Evolutionary conservation across 2,888 invertebrate genomes (phyloP).

Genomic region (Brachypterus glaber): DNA sequence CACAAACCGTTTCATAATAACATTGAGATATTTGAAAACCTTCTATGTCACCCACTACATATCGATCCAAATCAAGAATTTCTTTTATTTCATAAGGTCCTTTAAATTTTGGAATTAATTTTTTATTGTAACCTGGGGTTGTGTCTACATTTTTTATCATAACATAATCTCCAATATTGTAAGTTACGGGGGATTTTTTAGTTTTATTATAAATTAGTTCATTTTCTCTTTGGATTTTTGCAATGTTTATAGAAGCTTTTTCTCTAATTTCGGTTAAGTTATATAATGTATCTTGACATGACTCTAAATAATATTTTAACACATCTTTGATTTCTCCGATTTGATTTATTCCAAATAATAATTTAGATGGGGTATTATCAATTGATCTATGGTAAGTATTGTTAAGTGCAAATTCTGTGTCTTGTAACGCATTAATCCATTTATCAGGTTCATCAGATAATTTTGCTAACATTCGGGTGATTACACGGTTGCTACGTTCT

Average conservation of each 20-base stretch:
- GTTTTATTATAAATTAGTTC: slow-evolving; percentile 1
- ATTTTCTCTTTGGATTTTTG: no score
- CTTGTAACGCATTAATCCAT: slow-evolving; percentile 17
- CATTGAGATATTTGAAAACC: slow-evolving; percentile 17
- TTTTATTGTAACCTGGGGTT: slow-evolving; percentile 19
- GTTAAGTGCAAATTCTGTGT: slow-evolving; percentile 14
- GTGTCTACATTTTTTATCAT: slow-evolving; percentile 18
- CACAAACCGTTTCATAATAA: slow-evolving; percentile 14
- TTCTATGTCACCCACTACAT: slow-evolving; percentile 18
- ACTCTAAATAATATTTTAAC: slow-evolving; percentile 5
- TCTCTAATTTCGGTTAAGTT: no score
- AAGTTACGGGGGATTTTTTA: slow-evolving; percentile 13
- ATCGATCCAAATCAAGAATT: slow-evolving; percentile 22
- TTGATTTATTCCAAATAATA: no score
- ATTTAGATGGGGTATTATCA: no score
- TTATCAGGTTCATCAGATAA: slow-evolving; percentile 14
- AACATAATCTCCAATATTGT: slow-evolving; percentile 19
- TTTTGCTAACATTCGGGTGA: slow-evolving; percentile 12
- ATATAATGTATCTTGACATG: no score
- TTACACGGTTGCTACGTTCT: slow-evolving; percentile 3
- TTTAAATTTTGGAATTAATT: slow-evolving; percentile 20
- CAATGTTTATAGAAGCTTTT: no score
- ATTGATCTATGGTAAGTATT: no score
- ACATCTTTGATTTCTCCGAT: slow-evolving; percentile 10
- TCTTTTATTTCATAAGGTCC: slow-evolving; percentile 22